Evolutionary conservation across 2,888 invertebrate species (phyloP).

Genomic region (Rapana venosa): DNA sequence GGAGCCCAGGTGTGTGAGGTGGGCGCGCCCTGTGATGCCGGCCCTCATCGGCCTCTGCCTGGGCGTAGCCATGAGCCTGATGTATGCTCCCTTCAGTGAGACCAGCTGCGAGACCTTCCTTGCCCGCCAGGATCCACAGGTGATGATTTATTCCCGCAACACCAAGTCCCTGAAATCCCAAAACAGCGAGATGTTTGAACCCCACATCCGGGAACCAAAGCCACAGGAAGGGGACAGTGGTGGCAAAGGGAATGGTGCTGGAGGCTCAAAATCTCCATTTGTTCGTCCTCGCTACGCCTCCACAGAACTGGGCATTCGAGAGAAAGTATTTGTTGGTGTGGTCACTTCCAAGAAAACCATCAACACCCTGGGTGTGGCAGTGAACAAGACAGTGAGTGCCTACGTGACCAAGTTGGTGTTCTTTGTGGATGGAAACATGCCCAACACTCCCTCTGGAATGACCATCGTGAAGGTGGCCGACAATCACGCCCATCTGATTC

Average conservation of each 20-base stretch:
- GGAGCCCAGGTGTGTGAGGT: slow-evolving; percentile 23
- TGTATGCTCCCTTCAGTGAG: slow-evolving; percentile 74
- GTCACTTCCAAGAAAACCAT: slow-evolving; percentile 81
- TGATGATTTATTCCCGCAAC: slow-evolving; percentile 49
- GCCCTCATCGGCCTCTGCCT: slow-evolving; percentile 74
- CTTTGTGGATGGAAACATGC: slow-evolving; percentile 82
- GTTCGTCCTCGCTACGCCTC: slow-evolving; percentile 94
- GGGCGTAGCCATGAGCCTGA: slow-evolving; percentile 75
- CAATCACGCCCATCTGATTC: slow-evolving; percentile 86
- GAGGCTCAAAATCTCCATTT: slow-evolving; percentile 39
- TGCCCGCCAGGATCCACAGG: slow-evolving; percentile 54
- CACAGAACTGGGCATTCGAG: slow-evolving; percentile 94
- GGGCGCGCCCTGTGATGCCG: slow-evolving; percentile 61
- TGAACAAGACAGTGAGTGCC: slow-evolving; percentile 92
- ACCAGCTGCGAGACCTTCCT: slow-evolving; percentile 66
- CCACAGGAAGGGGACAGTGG: slow-evolving; percentile 18
- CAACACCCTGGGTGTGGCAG: slow-evolving; percentile 87
- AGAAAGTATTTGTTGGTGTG: slow-evolving; percentile 91
- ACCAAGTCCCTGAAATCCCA: slow-evolving; percentile 53
- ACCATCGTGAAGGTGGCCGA: slow-evolving; percentile 88
- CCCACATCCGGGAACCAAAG: slow-evolving; percentile 53
- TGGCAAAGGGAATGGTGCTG: not conserved
- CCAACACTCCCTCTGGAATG: slow-evolving; percentile 61
- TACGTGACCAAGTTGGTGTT: slow-evolving; percentile 90
- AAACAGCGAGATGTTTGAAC: slow-evolving; percentile 63